Percentiles rank a stretch among this genome's conserved stretches.
These are phyloP conservation scores for Gavialis gangeticus DNA, from an alignment of 2,113 vertebrate species.

Conservation along the genomic window DNA sequence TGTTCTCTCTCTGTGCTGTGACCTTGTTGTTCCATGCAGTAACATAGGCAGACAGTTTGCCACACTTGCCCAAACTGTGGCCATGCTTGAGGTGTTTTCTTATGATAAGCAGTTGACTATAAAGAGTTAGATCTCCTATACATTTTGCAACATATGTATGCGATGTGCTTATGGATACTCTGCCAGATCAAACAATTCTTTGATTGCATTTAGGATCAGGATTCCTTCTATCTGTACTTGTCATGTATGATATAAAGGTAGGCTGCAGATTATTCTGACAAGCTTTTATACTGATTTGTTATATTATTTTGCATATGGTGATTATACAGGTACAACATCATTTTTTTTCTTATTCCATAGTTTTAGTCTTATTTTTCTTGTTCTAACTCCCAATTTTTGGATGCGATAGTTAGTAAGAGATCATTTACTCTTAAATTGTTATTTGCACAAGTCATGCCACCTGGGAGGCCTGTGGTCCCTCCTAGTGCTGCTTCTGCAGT, in stretches of 20 bases:
- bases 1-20: background rate
- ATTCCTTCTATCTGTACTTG: background rate
- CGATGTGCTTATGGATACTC: no score
- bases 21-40: background rate
- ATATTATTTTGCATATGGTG: background rate
- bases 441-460: no score
- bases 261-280: no score
- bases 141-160: no score
- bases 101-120: background rate
- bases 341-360: background rate
- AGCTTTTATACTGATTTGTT: no score
- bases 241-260: rapidly evolving
- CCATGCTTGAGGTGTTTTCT: background rate
- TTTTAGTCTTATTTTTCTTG: no score
- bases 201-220: background rate
- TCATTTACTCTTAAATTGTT: background rate
- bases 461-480: no score
- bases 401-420: background rate
- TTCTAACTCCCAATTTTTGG: no score
- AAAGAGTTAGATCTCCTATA: background rate
- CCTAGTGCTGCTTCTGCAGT: no score
- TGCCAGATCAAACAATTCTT: background rate
- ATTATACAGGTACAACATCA: background rate
- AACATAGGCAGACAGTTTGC: background rate
- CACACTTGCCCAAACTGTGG: no score